These are phyloP conservation scores for Oreochromis grahami DNA, from an alignment of 2,797 vertebrate species.

Conservation along the genomic window DNA sequence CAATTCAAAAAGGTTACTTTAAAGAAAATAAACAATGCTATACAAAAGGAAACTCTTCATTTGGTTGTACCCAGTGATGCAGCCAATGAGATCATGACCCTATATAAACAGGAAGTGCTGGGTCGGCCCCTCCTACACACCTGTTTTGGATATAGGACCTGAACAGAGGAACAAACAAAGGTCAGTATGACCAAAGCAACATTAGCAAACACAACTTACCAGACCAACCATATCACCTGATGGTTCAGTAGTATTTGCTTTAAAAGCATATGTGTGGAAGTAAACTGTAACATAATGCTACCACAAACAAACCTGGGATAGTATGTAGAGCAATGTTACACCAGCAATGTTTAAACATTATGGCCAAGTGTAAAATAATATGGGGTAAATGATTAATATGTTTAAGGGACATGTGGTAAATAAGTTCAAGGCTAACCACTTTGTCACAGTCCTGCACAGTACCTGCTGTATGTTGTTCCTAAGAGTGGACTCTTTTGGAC, in stretches of 20 bases:
- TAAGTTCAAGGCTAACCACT: neutral
- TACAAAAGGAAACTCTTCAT: rapidly evolving
- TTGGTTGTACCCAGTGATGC: neutral
- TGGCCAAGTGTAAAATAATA: neutral
- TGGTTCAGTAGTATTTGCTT: no score
- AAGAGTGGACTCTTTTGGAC: neutral
- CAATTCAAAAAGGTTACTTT: neutral
- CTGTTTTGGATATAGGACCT: neutral
- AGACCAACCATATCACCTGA: no score
- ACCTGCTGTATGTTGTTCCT: neutral
- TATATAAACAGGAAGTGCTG: neutral
- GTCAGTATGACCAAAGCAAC: neutral
- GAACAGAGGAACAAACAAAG: neutral
- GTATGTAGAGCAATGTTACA: no score
- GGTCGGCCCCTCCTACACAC: neutral
- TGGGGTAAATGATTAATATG: neutral
- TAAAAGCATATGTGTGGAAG: no score
- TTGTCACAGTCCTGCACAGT: neutral
- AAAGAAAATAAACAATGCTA: neutral
- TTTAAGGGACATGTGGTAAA: neutral
- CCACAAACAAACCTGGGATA: no score
- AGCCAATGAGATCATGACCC: neutral
- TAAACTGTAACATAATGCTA: no score
- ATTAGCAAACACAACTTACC: neutral
- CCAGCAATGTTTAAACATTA: no score